Conservation (phyloP, 2,113 vertebrate genomes). For the Notiomystis cincta region DNA sequence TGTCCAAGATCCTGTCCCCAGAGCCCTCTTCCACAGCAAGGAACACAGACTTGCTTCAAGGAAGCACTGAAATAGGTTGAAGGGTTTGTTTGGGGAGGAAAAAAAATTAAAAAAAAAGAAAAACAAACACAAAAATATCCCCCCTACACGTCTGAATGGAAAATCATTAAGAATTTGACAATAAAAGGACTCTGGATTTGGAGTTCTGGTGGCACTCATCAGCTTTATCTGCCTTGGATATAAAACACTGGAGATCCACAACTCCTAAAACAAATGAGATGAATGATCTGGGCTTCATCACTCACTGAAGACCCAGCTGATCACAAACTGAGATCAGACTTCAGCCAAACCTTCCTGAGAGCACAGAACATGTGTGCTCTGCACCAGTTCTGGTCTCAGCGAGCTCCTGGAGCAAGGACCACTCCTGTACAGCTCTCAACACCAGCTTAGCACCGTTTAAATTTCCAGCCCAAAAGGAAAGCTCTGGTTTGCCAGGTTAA, state of each 20-base stretch:
- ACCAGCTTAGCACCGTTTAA: neutral
- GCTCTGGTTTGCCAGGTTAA: neutral
- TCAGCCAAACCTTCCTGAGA: neutral
- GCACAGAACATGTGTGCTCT: fast-evolving
- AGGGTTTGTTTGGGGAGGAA: neutral
- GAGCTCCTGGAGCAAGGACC: neutral
- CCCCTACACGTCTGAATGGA: fast-evolving
- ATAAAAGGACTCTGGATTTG: neutral
- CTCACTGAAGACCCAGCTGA: neutral
- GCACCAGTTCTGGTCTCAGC: neutral
- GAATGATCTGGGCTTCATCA: neutral
- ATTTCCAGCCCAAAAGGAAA: neutral
- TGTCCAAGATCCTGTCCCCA: neutral
- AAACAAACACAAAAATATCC: fast-evolving
- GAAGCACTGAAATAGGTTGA: neutral
- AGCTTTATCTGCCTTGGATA: neutral
- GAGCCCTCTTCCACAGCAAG: neutral
- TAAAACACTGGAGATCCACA: neutral
- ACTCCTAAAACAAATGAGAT: neutral
- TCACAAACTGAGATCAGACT: neutral
- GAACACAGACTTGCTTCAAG: neutral
- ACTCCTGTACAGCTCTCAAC: neutral
- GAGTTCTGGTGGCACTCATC: neutral
- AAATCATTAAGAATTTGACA: neutral
- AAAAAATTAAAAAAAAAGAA: fast-evolving